Percentiles rank a stretch among this genome's conserved stretches.
Evolutionary conservation across 2,888 invertebrate species (phyloP).

Genomic region (Tipula confusa): DNA sequence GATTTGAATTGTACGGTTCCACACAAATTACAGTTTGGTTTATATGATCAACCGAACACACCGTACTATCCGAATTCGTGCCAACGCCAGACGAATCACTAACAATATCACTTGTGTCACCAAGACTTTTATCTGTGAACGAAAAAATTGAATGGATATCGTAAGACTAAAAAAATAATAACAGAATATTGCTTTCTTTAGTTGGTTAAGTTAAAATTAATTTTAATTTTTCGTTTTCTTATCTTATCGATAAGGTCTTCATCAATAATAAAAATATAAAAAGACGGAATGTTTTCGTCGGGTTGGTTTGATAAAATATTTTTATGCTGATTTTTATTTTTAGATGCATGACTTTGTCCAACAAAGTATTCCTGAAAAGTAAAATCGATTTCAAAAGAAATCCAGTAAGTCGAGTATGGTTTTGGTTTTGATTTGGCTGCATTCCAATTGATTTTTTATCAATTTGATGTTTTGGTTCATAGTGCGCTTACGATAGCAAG

Average conservation of each 20-base stretch:
- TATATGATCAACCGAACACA: slow-evolving; percentile 70
- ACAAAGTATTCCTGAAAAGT: background rate
- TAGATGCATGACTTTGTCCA: background rate
- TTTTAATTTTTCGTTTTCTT: background rate
- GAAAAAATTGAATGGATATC: background rate
- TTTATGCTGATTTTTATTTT: slow-evolving; percentile 6
- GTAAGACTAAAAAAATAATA: background rate
- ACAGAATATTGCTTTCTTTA: background rate
- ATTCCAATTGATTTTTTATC: background rate
- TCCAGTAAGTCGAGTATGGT: too few species aligned
- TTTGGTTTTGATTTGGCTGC: too few species aligned
- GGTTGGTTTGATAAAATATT: background rate
- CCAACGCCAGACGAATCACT: slow-evolving; percentile 91
- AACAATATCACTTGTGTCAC: slow-evolving; percentile 85
- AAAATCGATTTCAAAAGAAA: too few species aligned
- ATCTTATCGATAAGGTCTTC: slow-evolving; percentile 15
- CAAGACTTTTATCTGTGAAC: slow-evolving; percentile 76
- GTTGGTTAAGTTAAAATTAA: background rate
- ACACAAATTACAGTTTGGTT: slow-evolving; percentile 83
- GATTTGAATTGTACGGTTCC: slow-evolving; percentile 66
- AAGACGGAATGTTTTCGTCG: background rate
- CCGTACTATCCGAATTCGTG: slow-evolving; percentile 80
- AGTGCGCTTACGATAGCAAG: background rate
- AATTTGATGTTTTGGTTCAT: background rate
- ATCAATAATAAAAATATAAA: background rate